Evolutionary conservation across 2,113 vertebrate genomes (phyloP).

Genomic region (Sander vitreus): DNA sequence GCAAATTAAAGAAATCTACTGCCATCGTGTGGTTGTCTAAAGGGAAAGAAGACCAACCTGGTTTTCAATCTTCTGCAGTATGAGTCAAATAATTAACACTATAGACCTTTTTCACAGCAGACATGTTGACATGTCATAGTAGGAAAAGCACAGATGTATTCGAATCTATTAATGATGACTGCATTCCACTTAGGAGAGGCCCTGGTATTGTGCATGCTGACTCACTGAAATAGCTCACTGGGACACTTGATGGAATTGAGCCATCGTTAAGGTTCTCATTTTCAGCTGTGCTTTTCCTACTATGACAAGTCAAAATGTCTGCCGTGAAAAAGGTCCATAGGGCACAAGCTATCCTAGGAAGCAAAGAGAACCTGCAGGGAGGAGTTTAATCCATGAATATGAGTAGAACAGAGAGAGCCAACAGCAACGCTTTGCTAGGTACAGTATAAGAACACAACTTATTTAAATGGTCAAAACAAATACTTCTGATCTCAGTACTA

Average conservation of each 20-base stretch:
- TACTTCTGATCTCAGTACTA: neutral
- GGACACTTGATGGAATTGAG: no score
- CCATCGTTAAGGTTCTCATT: no score
- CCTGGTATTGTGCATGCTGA: no score
- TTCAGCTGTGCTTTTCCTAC: no score
- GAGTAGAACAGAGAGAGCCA: neutral
- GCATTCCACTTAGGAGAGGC: no score
- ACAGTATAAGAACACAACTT: neutral
- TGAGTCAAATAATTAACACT: conserved; percentile 1
- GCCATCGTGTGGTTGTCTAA: conserved; percentile 72
- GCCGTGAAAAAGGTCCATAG: no score
- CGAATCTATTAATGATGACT: no score
- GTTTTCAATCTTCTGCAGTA: neutral
- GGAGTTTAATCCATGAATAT: neutral
- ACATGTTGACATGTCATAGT: no score
- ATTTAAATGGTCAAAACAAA: neutral
- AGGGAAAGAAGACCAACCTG: neutral
- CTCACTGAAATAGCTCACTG: no score
- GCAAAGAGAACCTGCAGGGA: neutral
- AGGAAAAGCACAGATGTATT: no score
- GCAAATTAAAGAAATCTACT: conserved; percentile 69
- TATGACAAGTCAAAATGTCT: no score
- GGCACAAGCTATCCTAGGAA: neutral
- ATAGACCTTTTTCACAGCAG: no score
- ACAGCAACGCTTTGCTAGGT: neutral